phyloP scores from a whole-genome alignment of 2,797 vertebrate genomes.

The Microctenopoma lineatum region DNA sequence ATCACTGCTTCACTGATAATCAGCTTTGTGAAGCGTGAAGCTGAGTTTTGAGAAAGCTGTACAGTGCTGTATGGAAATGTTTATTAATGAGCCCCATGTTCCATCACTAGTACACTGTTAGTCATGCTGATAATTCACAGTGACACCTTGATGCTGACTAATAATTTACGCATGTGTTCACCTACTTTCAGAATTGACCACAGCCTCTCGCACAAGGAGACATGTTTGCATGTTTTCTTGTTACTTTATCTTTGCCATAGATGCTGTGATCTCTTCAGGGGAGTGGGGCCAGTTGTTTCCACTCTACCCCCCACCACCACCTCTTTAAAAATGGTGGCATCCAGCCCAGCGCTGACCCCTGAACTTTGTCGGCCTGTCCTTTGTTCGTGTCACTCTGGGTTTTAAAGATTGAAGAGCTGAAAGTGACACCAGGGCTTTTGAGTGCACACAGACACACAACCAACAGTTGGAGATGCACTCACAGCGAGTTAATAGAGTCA shows the following conservation, averaged over 20 bases:
- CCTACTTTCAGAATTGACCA: slow-evolving; percentile 30
- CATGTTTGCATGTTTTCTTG: slow-evolving; percentile 23
- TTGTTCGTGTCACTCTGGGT: slow-evolving; percentile 70
- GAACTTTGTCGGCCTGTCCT: slow-evolving; percentile 74
- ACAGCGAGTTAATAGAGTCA: slow-evolving; percentile 79
- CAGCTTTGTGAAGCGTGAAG: background rate
- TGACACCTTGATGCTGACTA: slow-evolving; percentile 50
- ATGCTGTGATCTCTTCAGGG: slow-evolving; percentile 36
- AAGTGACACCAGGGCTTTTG: slow-evolving; percentile 71
- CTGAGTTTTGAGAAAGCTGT: slow-evolving; percentile 3
- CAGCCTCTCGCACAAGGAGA: slow-evolving; percentile 16
- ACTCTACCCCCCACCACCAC: slow-evolving; percentile 1
- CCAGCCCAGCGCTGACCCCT: slow-evolving; percentile 74
- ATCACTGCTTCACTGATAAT: no score
- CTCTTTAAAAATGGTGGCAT: slow-evolving; percentile 69
- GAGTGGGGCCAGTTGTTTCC: slow-evolving; percentile 45
- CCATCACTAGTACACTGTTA: slow-evolving; percentile 39
- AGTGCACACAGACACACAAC: slow-evolving; percentile 43
- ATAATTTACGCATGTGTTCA: slow-evolving; percentile 40
- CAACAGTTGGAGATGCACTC: slow-evolving; percentile 72
- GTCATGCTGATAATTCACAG: slow-evolving; percentile 52
- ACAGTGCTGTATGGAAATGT: background rate
- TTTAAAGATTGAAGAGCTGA: slow-evolving; percentile 75
- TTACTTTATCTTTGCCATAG: slow-evolving; percentile 29
- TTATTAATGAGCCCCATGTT: slow-evolving; percentile 32